Base-by-base conservation (phyloP, 2,797 vertebrate species). In the Esox lucius region DNA sequence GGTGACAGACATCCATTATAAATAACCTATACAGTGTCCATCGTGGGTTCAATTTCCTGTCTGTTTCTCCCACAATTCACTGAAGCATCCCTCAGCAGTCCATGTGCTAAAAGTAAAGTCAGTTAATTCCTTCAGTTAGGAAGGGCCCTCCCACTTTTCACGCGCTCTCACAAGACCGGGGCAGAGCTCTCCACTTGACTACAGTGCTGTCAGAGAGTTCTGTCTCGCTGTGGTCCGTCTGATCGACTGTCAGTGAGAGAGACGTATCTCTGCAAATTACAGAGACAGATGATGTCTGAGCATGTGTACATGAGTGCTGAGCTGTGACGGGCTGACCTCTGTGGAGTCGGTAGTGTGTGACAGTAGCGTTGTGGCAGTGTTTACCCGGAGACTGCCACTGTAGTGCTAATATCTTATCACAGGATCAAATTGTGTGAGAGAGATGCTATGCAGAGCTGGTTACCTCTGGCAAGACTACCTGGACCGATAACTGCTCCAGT, bases 381-480 rank as follows among this genome's bases (percentile, higher is more conserved):
- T 70, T n/a, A 73, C 42, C 17, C 39, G 0, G 13, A 19, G 3
- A 39, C 24, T 39, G 17, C 19, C 26, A 68, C 39, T n/a, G 13
- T 6, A 3, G 24, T 12, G 71, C 22, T 39, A 49, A 48, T 16
- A 42, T 72, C 16, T 15, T 13, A 59, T 28, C 17, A 17, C n/a
- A 15, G 42, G 11, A 24, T n/a, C 49, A 78, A 22, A 39, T 51
- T 46, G 31, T 64, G 42, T 46, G 42, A 46, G 42, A 35, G 28
- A n/a, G 51, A 4, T 15, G 6, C 39, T 9, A 72, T 65, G 66
- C 26, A 39, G 2, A 73, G 68, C 56, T 9, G 71, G n/a, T 72
- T 77, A 68, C 49, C 65, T 77, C 42, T 68, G 42, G n/a, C 16
- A 67, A 42, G 70, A 70, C 73, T 80, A 68, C 35, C 33, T 79